These are phyloP conservation scores for Cryptomyrus ogoouensis DNA, from an alignment of 2,113 vertebrate genomes.

Conservation along the genomic window DNA sequence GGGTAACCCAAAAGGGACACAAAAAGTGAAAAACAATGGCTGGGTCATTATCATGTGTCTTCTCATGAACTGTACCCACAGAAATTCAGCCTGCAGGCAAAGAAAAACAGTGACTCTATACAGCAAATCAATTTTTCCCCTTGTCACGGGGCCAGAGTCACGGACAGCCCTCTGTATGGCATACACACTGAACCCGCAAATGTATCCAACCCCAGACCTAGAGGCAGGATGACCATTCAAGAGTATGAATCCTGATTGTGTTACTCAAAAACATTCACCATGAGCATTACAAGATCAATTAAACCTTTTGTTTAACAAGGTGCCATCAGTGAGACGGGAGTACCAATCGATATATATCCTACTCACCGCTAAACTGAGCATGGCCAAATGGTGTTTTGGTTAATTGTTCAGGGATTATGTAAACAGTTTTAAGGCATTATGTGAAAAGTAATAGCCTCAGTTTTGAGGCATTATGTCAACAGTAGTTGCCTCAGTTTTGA, in stretches of 20 bases:
- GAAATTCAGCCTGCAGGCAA: background rate
- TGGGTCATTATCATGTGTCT: background rate
- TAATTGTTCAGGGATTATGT: background rate
- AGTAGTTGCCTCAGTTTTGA: too few species aligned
- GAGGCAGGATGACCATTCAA: background rate
- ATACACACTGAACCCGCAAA: conserved; percentile 2
- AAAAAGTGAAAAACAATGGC: conserved; percentile 3
- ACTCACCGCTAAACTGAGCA: background rate
- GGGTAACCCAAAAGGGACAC: background rate
- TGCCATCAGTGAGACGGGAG: background rate
- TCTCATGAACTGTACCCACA: background rate
- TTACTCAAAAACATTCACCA: background rate
- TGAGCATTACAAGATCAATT: background rate
- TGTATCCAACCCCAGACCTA: conserved; percentile 2
- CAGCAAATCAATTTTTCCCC: background rate
- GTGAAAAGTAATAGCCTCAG: background rate
- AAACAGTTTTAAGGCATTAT: too few species aligned
- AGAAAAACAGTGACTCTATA: background rate
- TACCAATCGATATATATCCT: background rate
- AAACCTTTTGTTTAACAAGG: background rate
- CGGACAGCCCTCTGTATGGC: background rate
- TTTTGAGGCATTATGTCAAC: background rate
- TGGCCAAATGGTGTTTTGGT: background rate
- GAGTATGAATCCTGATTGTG: background rate
- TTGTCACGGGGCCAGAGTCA: background rate